phyloP scores from a whole-genome alignment of 2,797 vertebrate species.

The Pampus argenteus region DNA sequence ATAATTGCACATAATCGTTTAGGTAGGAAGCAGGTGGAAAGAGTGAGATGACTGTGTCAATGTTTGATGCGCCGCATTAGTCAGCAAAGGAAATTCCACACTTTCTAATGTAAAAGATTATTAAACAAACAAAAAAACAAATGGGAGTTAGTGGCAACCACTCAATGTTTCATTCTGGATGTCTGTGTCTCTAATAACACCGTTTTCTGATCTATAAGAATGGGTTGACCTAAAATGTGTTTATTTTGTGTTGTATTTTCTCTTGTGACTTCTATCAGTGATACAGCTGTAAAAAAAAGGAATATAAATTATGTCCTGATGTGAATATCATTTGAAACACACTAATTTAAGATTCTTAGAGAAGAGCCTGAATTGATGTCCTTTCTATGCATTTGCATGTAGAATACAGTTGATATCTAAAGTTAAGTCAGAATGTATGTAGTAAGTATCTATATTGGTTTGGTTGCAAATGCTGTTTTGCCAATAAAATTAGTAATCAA shows the following conservation, averaged over 20 bases:
- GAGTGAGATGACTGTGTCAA: neutral
- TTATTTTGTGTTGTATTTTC: constrained; percentile 33
- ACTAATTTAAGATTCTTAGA: constrained; percentile 4
- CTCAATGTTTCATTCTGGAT: constrained; percentile 22
- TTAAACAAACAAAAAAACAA: too few species aligned
- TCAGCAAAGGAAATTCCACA: constrained; percentile 13
- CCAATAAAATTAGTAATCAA: neutral
- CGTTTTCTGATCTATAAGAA: constrained; percentile 19
- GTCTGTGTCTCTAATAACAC: constrained; percentile 8
- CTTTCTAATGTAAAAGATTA: constrained; percentile 4
- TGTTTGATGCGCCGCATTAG: constrained; percentile 12
- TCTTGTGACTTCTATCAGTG: constrained; percentile 22
- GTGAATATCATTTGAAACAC: constrained; percentile 26
- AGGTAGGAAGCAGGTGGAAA: neutral
- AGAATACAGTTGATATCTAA: neutral
- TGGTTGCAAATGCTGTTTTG: constrained; percentile 3
- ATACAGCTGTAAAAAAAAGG: constrained; percentile 32
- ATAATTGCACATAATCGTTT: constrained; percentile 29
- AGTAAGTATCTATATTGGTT: neutral
- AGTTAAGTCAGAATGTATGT: neutral
- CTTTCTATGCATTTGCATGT: neutral
- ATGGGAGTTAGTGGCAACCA: constrained; percentile 8
- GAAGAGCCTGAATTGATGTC: constrained; percentile 1
- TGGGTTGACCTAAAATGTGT: constrained; percentile 35
- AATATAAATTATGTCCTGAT: constrained; percentile 26